A percentile compares a stretch with the other conserved stretches of the same genome.
Evolutionary conservation across 2,113 vertebrate species (phyloP).

Genomic region (Thalassarche chlororhynchos): DNA sequence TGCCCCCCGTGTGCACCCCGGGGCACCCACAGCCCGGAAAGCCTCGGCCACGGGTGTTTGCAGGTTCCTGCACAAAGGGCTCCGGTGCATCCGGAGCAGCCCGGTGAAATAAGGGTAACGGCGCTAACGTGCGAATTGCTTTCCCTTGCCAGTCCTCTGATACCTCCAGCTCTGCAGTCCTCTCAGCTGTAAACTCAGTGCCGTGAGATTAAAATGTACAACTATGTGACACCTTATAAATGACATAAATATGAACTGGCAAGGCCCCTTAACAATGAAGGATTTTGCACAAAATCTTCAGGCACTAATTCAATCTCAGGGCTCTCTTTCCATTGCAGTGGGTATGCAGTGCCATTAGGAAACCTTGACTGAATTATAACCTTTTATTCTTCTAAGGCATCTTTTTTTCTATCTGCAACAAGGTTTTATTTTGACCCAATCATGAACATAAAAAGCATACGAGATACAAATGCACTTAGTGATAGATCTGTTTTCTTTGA

Average conservation of each 20-base stretch:
- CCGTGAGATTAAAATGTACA: constrained; percentile 34
- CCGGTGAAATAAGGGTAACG: neutral
- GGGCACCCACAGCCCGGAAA: neutral
- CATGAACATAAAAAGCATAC: neutral
- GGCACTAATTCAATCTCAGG: constrained; percentile 17
- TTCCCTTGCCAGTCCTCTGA: neutral
- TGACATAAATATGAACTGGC: constrained; percentile 4
- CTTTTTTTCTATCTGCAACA: neutral
- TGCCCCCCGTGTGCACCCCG: neutral
- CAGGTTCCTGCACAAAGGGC: neutral
- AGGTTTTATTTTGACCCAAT: constrained; percentile 31
- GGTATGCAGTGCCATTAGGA: neutral
- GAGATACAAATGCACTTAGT: neutral
- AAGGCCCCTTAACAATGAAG: neutral
- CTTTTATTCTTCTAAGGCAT: neutral
- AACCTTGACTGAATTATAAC: neutral
- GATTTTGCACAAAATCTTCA: constrained; percentile 16
- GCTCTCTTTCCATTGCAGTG: constrained; percentile 7
- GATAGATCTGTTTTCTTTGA: constrained; percentile 14
- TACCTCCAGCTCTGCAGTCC: neutral
- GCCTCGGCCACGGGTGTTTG: fast-evolving
- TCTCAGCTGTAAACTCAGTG: neutral
- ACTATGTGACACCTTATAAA: constrained; percentile 23
- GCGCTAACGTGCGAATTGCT: neutral
- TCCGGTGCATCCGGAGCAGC: neutral